phyloP scores from a whole-genome alignment of 2,888 invertebrate species.

The Papilio protenor region DNA sequence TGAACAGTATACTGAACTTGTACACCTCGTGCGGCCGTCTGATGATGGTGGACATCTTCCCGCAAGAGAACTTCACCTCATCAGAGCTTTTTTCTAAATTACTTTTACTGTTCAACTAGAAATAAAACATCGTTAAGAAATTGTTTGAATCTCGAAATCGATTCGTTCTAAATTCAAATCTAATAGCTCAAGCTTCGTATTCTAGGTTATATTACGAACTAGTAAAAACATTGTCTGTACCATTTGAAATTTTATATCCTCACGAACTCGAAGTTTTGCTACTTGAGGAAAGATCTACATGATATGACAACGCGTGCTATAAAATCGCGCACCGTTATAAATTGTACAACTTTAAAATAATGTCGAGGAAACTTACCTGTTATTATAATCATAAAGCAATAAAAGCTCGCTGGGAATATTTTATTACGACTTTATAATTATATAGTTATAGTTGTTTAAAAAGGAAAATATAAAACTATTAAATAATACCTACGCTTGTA shows the following conservation, averaged over 20 bases:
- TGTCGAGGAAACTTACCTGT: background rate
- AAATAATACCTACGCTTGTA: background rate
- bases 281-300: background rate
- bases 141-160: background rate
- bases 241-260: background rate
- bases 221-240: background rate
- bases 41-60: constrained; percentile 67
- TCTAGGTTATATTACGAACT: background rate
- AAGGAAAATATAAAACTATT: background rate
- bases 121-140: background rate
- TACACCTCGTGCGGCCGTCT: constrained; percentile 86
- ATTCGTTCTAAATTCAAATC: background rate
- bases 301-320: background rate
- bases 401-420: constrained; percentile 15
- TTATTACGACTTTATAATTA: constrained; percentile 13
- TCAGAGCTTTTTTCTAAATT: constrained; percentile 22
- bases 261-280: constrained; percentile 1
- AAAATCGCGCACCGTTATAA: constrained; percentile 5
- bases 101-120: no score
- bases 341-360: constrained; percentile 1
- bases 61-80: constrained; percentile 53
- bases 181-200: background rate
- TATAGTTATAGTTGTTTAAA: background rate
- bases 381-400: background rate
- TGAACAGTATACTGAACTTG: constrained; percentile 86